Conservation (phyloP, 2,113 vertebrate genomes). For the Macquaria ambigua region DNA sequence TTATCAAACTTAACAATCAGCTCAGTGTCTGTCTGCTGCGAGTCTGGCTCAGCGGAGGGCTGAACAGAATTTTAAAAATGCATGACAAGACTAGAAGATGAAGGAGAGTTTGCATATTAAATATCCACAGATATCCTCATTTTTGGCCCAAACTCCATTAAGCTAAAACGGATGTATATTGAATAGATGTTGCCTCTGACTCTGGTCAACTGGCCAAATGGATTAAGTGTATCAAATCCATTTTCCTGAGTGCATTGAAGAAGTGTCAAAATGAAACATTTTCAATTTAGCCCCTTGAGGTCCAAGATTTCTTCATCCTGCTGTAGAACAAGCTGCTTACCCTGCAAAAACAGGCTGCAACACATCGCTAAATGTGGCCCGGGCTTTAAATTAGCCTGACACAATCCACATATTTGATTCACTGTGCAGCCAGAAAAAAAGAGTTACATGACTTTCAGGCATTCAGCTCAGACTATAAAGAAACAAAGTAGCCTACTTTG, state of each 20-base stretch:
- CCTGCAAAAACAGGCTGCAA: constrained; percentile 70
- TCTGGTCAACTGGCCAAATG: constrained; percentile 71
- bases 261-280: constrained; percentile 77
- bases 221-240: constrained; percentile 69
- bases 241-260: constrained; percentile 71
- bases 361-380: constrained; percentile 57
- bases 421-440: constrained; percentile 50
- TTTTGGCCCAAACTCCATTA: constrained; percentile 50
- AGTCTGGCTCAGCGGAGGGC: constrained; percentile 62
- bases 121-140: constrained; percentile 27
- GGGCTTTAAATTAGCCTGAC: constrained; percentile 74
- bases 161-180: constrained; percentile 57
- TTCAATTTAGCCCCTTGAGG: constrained; percentile 67
- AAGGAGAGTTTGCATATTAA: constrained; percentile 58
- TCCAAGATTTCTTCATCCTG: constrained; percentile 58
- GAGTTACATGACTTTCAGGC: constrained; percentile 68
- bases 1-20: constrained; percentile 73
- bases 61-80: constrained; percentile 78
- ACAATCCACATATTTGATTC: constrained; percentile 78
- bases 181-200: constrained; percentile 63
- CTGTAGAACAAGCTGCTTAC: constrained; percentile 75
- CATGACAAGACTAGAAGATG: constrained; percentile 54
- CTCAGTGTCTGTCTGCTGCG: constrained; percentile 65
- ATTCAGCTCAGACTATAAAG: constrained; percentile 69
- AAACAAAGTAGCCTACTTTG: constrained; percentile 75